A percentile compares a stretch with the other conserved stretches of the same genome.
Conservation (phyloP, 2,888 invertebrate genomes). For the Melipona bicolor region DNA sequence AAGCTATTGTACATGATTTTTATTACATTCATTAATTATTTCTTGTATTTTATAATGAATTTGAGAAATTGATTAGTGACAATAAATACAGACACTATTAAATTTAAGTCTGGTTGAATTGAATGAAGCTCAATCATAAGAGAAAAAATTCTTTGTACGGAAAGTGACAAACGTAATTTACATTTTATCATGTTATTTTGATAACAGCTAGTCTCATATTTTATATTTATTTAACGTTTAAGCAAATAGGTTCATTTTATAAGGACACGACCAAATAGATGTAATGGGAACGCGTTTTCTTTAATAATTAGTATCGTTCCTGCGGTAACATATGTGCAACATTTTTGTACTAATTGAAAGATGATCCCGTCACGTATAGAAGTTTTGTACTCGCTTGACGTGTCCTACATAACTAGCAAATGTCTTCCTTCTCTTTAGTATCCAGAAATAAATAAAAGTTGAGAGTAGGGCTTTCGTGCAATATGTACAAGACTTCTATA, state of each 20-base stretch:
- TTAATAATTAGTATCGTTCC: slow-evolving; percentile 64
- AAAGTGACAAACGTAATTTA: slow-evolving; percentile 44
- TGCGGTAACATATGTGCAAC: slow-evolving; percentile 65
- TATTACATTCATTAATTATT: neutral
- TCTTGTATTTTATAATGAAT: slow-evolving; percentile 5
- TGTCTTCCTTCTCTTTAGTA: slow-evolving; percentile 75
- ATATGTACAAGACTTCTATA: slow-evolving; percentile 75
- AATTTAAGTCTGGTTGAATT: slow-evolving; percentile 46
- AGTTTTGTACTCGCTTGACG: slow-evolving; percentile 75
- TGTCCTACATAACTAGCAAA: slow-evolving; percentile 76
- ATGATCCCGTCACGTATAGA: slow-evolving; percentile 59
- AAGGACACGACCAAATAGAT: slow-evolving; percentile 74
- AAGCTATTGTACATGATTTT: neutral
- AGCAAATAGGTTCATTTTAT: slow-evolving; percentile 63
- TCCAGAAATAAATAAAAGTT: slow-evolving; percentile 62
- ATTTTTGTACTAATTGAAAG: slow-evolving; percentile 61
- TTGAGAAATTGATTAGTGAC: slow-evolving; percentile 15
- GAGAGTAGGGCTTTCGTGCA: slow-evolving; percentile 73
- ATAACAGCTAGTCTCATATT: slow-evolving; percentile 80
- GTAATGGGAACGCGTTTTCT: slow-evolving; percentile 68
- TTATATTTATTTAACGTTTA: slow-evolving; percentile 71
- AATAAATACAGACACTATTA: slow-evolving; percentile 51
- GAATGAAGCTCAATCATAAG: slow-evolving; percentile 53
- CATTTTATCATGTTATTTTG: slow-evolving; percentile 68
- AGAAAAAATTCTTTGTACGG: slow-evolving; percentile 36